Evolutionary conservation across 1,140 invertebrate species (phyloP), one percentile per base, ranked within the genome.

Genomic region (Propsilocerus akamusi): DNA sequence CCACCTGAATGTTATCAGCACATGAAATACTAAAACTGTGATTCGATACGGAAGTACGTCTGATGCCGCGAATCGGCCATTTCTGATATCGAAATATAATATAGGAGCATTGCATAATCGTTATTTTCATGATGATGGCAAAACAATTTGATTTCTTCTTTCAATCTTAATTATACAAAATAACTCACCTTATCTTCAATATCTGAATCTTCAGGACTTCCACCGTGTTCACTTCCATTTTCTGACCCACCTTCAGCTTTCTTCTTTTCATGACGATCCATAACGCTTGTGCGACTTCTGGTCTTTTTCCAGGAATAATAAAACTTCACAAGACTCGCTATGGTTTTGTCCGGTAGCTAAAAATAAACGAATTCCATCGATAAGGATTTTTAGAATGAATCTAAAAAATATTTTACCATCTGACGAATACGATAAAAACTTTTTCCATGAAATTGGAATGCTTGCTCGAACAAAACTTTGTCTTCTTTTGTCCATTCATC

Each of bases 251-350:
- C 80, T 61, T 82, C 82, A 22, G 65, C 49, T 69, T 76, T 59
- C 65, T 58, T 64, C 70, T 72, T 66, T 66, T 68, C 63, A 67
- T 65, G 62, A 49, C 68, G 62, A 67, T 97, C 93, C 86, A 97
- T 96, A 22, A 95, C 68, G 60, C 90, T 96, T 47, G 83, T 91
- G 46, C 89, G 76, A 57, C 84, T 83, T 60, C 90, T 71, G 10
- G 89, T 92, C 62, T 97, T 97, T 64, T 97, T 97, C 93, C 93
- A 97, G 56, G 87, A 91, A 63, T 98, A 98, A 66, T 97, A 98
- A 68, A 96, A 97, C 67, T 96, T 96, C 0, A 98, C 92, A 55
- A 98, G 70, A 59, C 85, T 89, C 24, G 92, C 87, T 57, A 97
- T 95, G 46, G 90, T 87, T 71, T 97, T 97, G 62, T 97, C 93